These are phyloP conservation scores for Aquatica leii DNA, from an alignment of 2,888 invertebrate genomes.

Conservation along the genomic window DNA sequence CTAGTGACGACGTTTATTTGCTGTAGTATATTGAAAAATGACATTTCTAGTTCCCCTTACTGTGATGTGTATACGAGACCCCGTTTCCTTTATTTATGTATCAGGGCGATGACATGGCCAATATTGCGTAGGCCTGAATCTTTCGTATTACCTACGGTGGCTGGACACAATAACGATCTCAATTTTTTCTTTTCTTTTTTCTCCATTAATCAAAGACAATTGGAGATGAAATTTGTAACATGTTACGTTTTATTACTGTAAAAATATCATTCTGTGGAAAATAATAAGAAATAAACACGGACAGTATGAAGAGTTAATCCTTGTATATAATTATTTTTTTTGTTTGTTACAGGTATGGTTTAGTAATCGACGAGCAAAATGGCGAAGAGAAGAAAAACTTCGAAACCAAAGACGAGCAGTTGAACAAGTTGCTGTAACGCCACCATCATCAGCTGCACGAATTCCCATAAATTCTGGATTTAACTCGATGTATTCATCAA, in stretches of 20 bases:
- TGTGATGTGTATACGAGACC: constrained; percentile 40
- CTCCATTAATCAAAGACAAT: constrained; percentile 48
- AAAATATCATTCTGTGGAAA: too few relatives aligned
- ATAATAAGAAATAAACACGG: neutral
- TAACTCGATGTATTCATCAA: constrained; percentile 94
- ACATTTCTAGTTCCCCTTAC: constrained; percentile 47
- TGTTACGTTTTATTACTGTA: too few relatives aligned
- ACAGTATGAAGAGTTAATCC: neutral
- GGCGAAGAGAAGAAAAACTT: constrained; percentile 98
- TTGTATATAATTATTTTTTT: constrained; percentile 11
- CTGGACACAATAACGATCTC: constrained; percentile 47
- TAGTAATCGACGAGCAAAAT: constrained; percentile 98
- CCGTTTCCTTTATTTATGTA: constrained; percentile 51
- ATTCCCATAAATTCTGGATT: constrained; percentile 85
- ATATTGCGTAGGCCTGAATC: constrained; percentile 53
- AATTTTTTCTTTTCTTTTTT: constrained; percentile 33
- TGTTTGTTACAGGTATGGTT: constrained; percentile 91
- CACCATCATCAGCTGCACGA: constrained; percentile 69
- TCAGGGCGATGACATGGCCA: constrained; percentile 55
- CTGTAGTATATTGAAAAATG: constrained; percentile 49
- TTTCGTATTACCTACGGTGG: constrained; percentile 50
- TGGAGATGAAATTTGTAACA: constrained; percentile 32
- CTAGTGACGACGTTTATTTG: constrained; percentile 44
- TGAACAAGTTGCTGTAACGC: constrained; percentile 65
- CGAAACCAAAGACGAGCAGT: constrained; percentile 85